Conservation (phyloP, 2,113 vertebrate genomes). For the Saccopteryx bilineata region DNA sequence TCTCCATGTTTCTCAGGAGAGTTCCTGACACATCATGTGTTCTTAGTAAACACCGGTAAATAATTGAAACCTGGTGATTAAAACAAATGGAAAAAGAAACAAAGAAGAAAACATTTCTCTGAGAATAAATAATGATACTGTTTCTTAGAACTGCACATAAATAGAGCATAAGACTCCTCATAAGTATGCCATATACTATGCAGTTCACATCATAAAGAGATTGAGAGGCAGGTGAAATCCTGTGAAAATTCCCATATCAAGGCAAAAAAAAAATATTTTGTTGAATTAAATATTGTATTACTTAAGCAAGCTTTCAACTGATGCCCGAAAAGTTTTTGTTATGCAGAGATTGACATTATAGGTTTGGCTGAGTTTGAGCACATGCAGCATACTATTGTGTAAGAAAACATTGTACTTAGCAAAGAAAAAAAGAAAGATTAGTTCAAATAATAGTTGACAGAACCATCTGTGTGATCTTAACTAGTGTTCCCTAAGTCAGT, state of each 20-base stretch:
- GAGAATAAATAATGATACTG: slow-evolving; percentile 7
- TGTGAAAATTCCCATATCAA: background rate
- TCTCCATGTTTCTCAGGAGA: background rate
- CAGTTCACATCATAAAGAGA: background rate
- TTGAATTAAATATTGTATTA: slow-evolving; percentile 49
- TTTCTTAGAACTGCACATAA: slow-evolving; percentile 29
- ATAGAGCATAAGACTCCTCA: background rate
- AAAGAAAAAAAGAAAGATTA: background rate
- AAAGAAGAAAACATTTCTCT: background rate
- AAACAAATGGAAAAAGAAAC: slow-evolving; percentile 1
- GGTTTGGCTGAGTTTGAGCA: background rate
- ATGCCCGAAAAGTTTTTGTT: background rate
- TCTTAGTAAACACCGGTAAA: background rate
- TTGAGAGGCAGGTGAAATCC: slow-evolving; percentile 35
- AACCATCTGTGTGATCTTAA: background rate
- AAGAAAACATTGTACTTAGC: background rate
- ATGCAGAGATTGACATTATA: background rate
- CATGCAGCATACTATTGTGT: background rate
- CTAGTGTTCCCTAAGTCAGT: background rate
- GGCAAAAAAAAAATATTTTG: slow-evolving; percentile 59
- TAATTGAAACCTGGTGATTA: slow-evolving; percentile 16
- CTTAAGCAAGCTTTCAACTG: slow-evolving; percentile 19
- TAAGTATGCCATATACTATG: background rate
- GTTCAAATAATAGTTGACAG: background rate
- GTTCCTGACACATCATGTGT: background rate